A percentile compares a stretch with the other conserved stretches of the same genome.
Evolutionary conservation across 2,113 vertebrate genomes (phyloP).

Genomic region (Elephantulus edwardii): DNA sequence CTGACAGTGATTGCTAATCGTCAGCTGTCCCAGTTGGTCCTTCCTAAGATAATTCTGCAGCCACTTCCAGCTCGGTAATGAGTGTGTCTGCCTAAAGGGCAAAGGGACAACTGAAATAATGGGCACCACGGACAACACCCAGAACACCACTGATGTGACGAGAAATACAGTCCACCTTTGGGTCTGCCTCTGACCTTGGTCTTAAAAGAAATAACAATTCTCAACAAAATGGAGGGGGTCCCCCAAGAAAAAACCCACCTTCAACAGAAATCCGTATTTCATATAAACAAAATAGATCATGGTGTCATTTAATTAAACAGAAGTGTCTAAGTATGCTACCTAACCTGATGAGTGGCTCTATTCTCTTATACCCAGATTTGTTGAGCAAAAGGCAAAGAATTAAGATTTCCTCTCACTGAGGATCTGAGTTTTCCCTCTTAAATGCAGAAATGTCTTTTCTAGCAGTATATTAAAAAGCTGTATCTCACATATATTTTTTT

Average conservation of each 20-base stretch:
- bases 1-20: fast-evolving
- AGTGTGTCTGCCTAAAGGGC: not conserved
- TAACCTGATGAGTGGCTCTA: not conserved
- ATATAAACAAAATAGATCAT: not conserved
- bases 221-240: not conserved
- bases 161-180: too few species aligned
- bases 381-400: not conserved
- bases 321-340: not conserved
- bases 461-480: not conserved
- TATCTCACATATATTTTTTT: not conserved
- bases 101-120: not conserved
- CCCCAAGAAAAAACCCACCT: not conserved
- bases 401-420: not conserved
- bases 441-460: not conserved
- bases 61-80: not conserved
- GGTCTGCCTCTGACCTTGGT: not conserved
- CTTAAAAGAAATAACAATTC: not conserved
- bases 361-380: not conserved
- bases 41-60: fast-evolving
- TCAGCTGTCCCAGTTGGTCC: not conserved
- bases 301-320: not conserved
- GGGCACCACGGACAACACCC: not conserved
- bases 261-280: not conserved
- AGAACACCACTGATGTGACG: too few species aligned
- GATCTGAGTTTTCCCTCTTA: too few species aligned